phyloP scores from a whole-genome alignment of 2,888 invertebrate species.

The Acanthopleura granulata region DNA sequence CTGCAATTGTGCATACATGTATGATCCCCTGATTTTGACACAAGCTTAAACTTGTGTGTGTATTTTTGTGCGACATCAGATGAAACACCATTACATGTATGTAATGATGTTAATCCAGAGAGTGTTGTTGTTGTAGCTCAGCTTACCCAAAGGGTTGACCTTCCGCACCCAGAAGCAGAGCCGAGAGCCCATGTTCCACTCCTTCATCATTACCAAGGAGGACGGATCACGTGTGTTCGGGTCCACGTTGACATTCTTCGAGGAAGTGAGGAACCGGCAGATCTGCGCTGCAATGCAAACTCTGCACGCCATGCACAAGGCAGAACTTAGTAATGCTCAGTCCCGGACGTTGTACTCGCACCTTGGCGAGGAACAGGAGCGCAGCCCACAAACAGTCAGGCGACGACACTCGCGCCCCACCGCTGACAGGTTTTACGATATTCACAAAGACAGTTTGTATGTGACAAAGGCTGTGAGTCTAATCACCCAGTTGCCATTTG shows the following conservation, averaged over 20 bases:
- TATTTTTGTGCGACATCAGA: no score
- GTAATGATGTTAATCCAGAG: no score
- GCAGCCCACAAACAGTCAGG: conserved; percentile 31
- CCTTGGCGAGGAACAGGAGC: conserved; percentile 56
- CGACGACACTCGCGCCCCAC: neutral
- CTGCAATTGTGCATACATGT: no score
- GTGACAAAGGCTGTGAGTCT: conserved; percentile 96
- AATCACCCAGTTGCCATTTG: conserved; percentile 90
- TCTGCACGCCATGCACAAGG: conserved; percentile 79
- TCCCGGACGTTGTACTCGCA: conserved; percentile 68
- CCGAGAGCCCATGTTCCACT: conserved; percentile 89
- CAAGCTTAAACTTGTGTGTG: no score
- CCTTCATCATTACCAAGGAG: conserved; percentile 96
- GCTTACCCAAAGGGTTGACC: conserved; percentile 92
- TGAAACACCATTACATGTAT: no score
- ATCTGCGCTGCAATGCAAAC: conserved; percentile 97
- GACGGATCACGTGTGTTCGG: conserved; percentile 96
- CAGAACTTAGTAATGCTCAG: conserved; percentile 32
- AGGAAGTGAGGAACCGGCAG: conserved; percentile 91
- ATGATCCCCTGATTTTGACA: no score
- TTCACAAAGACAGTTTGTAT: conserved; percentile 92
- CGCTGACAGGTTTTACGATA: conserved; percentile 78
- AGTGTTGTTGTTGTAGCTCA: conserved; percentile 78
- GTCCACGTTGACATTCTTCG: conserved; percentile 94
- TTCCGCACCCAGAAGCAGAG: conserved; percentile 95